Base-by-base conservation (phyloP, 2,888 invertebrate species). In the Lasius platythorax region DNA sequence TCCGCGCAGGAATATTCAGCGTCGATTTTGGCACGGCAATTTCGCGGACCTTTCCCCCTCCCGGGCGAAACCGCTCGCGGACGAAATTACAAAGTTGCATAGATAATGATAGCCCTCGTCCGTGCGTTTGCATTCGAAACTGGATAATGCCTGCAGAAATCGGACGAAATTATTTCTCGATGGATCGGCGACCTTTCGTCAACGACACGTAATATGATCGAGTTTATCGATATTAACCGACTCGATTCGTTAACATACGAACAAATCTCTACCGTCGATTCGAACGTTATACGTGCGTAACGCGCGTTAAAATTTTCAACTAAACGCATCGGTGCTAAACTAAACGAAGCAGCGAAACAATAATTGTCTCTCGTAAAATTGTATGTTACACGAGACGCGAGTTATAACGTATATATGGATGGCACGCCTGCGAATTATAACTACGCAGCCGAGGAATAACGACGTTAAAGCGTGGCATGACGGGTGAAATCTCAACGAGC, bases 401-500 rank as follows among this genome's bases (percentile, higher is more conserved):
- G 63, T 15, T 33, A 8, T 18, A 50, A 28, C n/a, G 63, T 79
- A 63, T 53, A 63, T 78, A 46, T 23, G 50, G 30, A 46, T n/a
- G 66, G 50, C 82, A 82, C 78, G 79, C 64, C 67, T 58, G 83
- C 56, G 50, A 68, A 67, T 81, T 66, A 83, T 37, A 83, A 82
- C 9, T 28, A 53, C 66, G 66, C 58, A 43, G 46, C 30, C 28
- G 43, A 58, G 61, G 64, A 63, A 70, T 78, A 76, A 79, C 53
- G 82, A 87, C 70, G 74, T 89, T 89, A 78, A 87, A 82, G 78
- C 67, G 85, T 89, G 82, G 68, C 75, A 84, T 72, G 79, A 88
- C 87, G 37, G 72, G 78, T 78, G 68, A 61, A 85, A 88, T 89
- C 86, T 89, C 88, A 81, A 58, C 72, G 63, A 64, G 73, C 30